Evolutionary conservation across 2,888 invertebrate genomes (phyloP), one percentile per base, ranked within the genome.

Genomic region (Pemphredon lugubris): DNA sequence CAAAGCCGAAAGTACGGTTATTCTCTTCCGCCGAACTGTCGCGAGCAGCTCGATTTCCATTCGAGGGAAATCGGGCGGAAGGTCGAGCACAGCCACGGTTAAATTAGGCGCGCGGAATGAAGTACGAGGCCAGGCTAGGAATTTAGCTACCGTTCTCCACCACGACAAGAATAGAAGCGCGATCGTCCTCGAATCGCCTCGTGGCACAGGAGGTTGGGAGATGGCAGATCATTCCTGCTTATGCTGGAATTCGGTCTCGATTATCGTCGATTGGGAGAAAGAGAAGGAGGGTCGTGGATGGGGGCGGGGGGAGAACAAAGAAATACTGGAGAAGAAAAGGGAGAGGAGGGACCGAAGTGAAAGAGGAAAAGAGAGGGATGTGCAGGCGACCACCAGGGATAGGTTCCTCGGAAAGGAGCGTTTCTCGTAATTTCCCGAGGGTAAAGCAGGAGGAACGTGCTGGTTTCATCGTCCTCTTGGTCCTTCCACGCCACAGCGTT

Each of bases 401-500:
- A 70, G 72, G 67, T 67, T 71, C 47, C 73, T 64, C 45, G 47
- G 80, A 65, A 67, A 53, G 67, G 66, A 48, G 66, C 73, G 76
- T 70, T 81, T 69, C 78, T 66, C 73, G 83, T 83, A 83, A 83
- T 83, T 84, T 83, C 83, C 83, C 83, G 83, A 77, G 83, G 83
- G 83, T 77, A 76, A 83, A 79, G 76, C 72, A 64, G 21, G 69
- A 68, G 77, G 47, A 79, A 83, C 82, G 80, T 77, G 82, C 77
- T 39, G 44, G 63, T 64, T 54, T 61, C 74, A 55, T 75, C 69
- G 54, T 75, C 67, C 68, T 58, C 51, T 50, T 59, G 40, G 66
- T 66, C 50, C 60, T 60, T 11, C 58, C 30, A 55, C 54, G 58
- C 39, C 50, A 48, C 30, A 51, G n/a, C n/a, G n/a, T n/a, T n/a